phyloP scores from a whole-genome alignment of 2,797 vertebrate species.

The Protonibea diacanthus region DNA sequence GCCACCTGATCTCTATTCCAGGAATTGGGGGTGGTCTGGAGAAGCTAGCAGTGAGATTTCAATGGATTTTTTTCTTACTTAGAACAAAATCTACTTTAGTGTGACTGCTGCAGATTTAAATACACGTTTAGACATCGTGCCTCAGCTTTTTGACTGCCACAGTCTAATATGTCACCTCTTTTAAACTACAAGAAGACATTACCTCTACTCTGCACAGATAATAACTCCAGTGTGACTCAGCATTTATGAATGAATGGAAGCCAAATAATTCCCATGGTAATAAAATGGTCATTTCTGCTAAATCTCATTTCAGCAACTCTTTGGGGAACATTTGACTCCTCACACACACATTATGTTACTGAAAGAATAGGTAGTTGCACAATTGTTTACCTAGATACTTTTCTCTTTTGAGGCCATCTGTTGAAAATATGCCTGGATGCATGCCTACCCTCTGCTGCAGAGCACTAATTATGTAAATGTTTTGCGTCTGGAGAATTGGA shows the following conservation, averaged over 20 bases:
- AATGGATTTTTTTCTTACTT: constrained; percentile 16
- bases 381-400: neutral
- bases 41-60: constrained; percentile 15
- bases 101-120: neutral
- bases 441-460: neutral
- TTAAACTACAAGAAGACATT: neutral
- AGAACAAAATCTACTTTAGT: constrained; percentile 8
- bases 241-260: constrained; percentile 7
- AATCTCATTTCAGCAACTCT: neutral
- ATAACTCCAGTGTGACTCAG: constrained; percentile 15
- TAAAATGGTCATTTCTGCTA: neutral
- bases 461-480: neutral
- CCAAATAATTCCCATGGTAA: neutral
- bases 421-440: neutral
- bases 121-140: neutral
- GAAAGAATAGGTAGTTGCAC: neutral
- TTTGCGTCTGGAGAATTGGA: neutral
- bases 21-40: constrained; percentile 15
- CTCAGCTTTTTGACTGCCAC: neutral
- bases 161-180: neutral
- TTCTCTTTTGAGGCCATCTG: neutral
- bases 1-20: constrained; percentile 33
- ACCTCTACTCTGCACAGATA: constrained; percentile 26
- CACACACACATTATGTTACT: neutral
- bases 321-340: neutral